A percentile compares a stretch with the other conserved stretches of the same genome.
These are phyloP conservation scores for Hofmannophila pseudospretella DNA, from an alignment of 2,888 invertebrate genomes.

Conservation along the genomic window DNA sequence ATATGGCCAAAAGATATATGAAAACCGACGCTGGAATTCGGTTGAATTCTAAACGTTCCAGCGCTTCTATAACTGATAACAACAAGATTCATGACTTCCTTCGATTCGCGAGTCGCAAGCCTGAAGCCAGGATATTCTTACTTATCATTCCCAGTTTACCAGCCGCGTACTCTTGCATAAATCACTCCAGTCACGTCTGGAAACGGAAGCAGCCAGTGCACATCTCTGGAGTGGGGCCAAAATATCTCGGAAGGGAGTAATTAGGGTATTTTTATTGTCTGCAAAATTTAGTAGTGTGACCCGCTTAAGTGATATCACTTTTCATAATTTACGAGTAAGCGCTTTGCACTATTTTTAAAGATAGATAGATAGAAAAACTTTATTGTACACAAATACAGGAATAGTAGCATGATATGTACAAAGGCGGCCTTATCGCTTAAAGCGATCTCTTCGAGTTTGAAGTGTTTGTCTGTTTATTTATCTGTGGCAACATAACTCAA, in stretches of 20 bases:
- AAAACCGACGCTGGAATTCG: too few relatives aligned
- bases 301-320: background rate
- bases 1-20: too few relatives aligned
- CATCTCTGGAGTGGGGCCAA: slow-evolving; percentile 29
- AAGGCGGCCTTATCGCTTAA: too few relatives aligned
- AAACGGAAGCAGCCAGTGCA: slow-evolving; percentile 16
- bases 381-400: too few relatives aligned
- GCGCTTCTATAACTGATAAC: slow-evolving; percentile 2
- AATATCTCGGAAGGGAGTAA: slow-evolving; percentile 21
- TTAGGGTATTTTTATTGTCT: slow-evolving; percentile 27
- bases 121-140: slow-evolving; percentile 6
- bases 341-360: too few relatives aligned
- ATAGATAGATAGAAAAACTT: too few relatives aligned
- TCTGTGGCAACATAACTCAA: too few relatives aligned
- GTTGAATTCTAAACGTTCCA: background rate
- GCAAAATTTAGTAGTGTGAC: slow-evolving; percentile 7
- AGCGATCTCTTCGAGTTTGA: too few relatives aligned
- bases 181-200: slow-evolving; percentile 14
- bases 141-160: slow-evolving; percentile 13
- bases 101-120: slow-evolving; percentile 1
- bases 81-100: slow-evolving; percentile 11
- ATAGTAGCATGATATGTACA: too few relatives aligned
- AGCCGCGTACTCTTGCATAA: slow-evolving; percentile 9
- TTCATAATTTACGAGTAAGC: too few relatives aligned
- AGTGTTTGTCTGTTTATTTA: too few relatives aligned